Evolutionary conservation across 2,797 vertebrate genomes (phyloP), one percentile per base, ranked within the genome.

Genomic region (Tokudaia muenninki): DNA sequence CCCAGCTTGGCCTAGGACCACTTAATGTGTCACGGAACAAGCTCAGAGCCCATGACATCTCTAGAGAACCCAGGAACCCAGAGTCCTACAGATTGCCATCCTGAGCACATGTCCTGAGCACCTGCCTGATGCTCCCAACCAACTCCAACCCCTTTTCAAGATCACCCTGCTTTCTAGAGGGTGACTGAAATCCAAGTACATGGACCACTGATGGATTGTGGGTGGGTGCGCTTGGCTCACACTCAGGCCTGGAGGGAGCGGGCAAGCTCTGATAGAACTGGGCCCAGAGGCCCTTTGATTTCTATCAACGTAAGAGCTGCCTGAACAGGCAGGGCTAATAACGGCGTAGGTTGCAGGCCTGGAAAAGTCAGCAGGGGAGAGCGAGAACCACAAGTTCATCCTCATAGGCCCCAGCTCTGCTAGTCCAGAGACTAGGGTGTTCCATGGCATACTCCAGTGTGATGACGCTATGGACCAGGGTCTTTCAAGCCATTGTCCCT

Each of bases 271-370:
- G 87, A 34, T 91, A 96, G 94, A 95, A 95, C 55, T 82, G 82
- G 67, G 90, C 61, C 94, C 90, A 88, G 83, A 87, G 75, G 90
- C 82, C 67, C 72, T 97, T 93, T 96, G 96, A 98, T 96, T 96
- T 96, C 24, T 80, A 70, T 90, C 26, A 2, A 89, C 70, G 29
- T 75, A 26, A 61, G 72, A 96, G 94, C 94, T 98, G 95, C 75
- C 96, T 78, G 75, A 91, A 94, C 97, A 98, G 93, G 96, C 96
- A 83, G 65, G 70, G 55, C 21, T 95, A 80, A 87, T 96, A 50
- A 86, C 57, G 47, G 47, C 22, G 9, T 41, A 52, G 78, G 78
- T 13, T 21, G 78, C 57, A 67, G 91, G 44, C 55, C 92, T 78
- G 65, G 5, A 21, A n/a, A 61, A 92, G 80, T 50, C 17, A 34